Conservation (phyloP, 2,113 vertebrate species). For the Xenopus tropicalis region DNA sequence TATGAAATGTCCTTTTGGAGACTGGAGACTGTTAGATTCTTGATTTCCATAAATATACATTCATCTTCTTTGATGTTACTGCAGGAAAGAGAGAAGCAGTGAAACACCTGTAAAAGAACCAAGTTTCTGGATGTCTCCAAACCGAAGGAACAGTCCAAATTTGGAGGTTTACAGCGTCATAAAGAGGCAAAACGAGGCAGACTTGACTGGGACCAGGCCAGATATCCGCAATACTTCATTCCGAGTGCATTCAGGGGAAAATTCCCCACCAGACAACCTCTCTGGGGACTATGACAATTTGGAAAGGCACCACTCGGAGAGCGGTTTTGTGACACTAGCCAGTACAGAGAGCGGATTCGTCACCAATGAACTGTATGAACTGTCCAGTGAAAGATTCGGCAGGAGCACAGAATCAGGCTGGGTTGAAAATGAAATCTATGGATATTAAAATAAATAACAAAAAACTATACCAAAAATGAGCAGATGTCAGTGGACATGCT, state of each 20-base stretch:
- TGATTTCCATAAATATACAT: not conserved
- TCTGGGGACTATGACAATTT: slow-evolving; percentile 70
- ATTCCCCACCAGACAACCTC: slow-evolving; percentile 52
- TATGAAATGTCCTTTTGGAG: no score
- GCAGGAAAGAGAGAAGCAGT: slow-evolving; percentile 68
- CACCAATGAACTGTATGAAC: slow-evolving; percentile 89
- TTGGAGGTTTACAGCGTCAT: slow-evolving; percentile 85
- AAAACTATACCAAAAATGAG: not conserved
- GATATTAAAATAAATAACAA: slow-evolving; percentile 58
- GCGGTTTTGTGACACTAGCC: slow-evolving; percentile 71
- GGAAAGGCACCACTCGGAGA: slow-evolving; percentile 59
- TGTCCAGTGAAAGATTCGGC: slow-evolving; percentile 58
- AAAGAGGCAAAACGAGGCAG: slow-evolving; percentile 77
- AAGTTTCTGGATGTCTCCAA: slow-evolving; percentile 59
- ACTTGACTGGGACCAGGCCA: slow-evolving; percentile 77
- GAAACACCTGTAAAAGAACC: slow-evolving; percentile 60
- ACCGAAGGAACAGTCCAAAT: slow-evolving; percentile 60
- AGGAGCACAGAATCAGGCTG: slow-evolving; percentile 71
- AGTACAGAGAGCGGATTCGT: slow-evolving; percentile 84
- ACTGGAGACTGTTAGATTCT: not conserved
- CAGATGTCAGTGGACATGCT: not conserved
- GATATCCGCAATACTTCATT: slow-evolving; percentile 87
- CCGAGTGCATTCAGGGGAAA: slow-evolving; percentile 56
- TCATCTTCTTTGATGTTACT: not conserved
- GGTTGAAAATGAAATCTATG: slow-evolving; percentile 97